Conservation (phyloP, 2,797 vertebrate genomes). For the Lateolabrax maculatus region DNA sequence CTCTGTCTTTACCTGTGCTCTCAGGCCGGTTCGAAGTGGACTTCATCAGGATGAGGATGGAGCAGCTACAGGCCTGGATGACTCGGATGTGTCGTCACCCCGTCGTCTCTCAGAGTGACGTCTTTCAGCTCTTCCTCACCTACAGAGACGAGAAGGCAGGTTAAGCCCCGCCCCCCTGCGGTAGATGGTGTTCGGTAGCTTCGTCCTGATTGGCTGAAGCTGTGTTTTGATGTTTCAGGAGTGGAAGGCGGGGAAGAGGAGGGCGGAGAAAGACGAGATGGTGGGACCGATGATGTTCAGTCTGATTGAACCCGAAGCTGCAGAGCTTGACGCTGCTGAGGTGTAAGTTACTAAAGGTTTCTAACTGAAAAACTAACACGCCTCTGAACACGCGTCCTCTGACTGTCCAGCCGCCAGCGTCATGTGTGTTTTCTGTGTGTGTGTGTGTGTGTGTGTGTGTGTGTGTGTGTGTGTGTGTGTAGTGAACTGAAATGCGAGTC, state of each 20-base stretch:
- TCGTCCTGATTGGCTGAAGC: constrained; percentile 11
- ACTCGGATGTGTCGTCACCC: constrained; percentile 93
- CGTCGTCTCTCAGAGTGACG: constrained; percentile 90
- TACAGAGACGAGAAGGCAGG: constrained; percentile 92
- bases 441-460: constrained; percentile 6
- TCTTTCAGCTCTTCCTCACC: constrained; percentile 93
- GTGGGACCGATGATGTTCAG: constrained; percentile 92
- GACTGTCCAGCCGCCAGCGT: too few species aligned
- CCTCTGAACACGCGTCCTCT: too few species aligned
- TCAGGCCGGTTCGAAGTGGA: constrained; percentile 93
- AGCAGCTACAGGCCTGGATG: constrained; percentile 93
- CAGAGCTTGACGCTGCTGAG: constrained; percentile 88
- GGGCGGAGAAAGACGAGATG: constrained; percentile 91
- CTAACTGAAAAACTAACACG: too few species aligned
- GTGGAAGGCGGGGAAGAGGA: constrained; percentile 93
- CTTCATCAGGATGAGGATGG: constrained; percentile 94
- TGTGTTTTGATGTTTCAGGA: constrained; percentile 80
- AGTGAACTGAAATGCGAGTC: constrained; percentile 92
- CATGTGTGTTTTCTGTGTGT: neutral
- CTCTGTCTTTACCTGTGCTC: constrained; percentile 20
- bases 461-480: constrained; percentile 49
- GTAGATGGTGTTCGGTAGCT: neutral
- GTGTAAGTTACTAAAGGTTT: constrained; percentile 89
- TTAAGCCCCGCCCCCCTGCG: neutral
- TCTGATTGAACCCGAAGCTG: constrained; percentile 89